Evolutionary conservation across 2,797 vertebrate species (phyloP).

Genomic region (Tangara arthus): DNA sequence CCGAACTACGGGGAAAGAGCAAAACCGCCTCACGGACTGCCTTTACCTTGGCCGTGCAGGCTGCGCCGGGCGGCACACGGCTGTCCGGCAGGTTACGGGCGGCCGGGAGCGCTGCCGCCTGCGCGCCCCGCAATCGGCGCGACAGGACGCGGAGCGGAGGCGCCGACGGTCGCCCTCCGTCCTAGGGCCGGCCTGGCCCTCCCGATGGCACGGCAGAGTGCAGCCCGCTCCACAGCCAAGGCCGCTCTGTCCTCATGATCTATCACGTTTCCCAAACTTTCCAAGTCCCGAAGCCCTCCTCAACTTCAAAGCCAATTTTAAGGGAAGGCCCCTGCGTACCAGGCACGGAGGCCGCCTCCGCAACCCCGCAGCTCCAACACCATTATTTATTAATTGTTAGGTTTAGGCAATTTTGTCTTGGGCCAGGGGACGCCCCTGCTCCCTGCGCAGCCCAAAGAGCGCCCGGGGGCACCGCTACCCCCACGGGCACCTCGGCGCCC

Average conservation of each 20-base stretch:
- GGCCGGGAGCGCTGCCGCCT: not conserved
- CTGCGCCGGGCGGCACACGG: not conserved
- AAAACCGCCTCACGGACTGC: not conserved
- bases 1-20: not conserved
- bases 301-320: not conserved
- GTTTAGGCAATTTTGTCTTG: not conserved
- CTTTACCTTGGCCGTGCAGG: not conserved
- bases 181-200: not conserved
- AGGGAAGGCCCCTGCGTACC: not conserved
- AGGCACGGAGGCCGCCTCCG: not conserved
- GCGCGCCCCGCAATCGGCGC: not conserved
- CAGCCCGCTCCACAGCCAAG: not conserved
- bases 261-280: constrained; percentile 56
- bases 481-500: not conserved
- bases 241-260: not conserved
- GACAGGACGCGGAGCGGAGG: not conserved
- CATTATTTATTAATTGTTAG: constrained; percentile 24
- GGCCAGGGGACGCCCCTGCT: not conserved
- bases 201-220: not conserved
- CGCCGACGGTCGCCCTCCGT: not conserved
- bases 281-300: not conserved
- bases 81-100: not conserved
- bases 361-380: not conserved
- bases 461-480: not conserved
- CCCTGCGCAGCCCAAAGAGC: not conserved